Percentiles rank a stretch among this genome's conserved stretches.
These are phyloP conservation scores for Lagria hirta DNA, from an alignment of 2,888 invertebrate species.

Conservation along the genomic window DNA sequence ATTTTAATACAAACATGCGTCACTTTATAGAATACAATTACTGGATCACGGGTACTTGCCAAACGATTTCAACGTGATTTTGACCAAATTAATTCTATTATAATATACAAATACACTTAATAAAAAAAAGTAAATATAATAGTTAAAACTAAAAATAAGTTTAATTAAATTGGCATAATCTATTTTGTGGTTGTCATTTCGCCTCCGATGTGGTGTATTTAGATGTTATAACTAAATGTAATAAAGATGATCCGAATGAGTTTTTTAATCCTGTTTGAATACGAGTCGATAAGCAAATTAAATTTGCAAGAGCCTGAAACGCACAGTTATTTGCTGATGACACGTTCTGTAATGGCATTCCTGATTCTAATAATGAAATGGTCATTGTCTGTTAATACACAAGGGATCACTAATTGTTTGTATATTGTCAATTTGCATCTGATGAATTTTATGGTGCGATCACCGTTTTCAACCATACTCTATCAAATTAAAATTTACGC, in stretches of 20 bases:
- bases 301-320: slow-evolving; percentile 49
- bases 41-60: no score
- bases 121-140: no score
- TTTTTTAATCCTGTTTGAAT: slow-evolving; percentile 46
- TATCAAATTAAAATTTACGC: slow-evolving; percentile 39
- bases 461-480: slow-evolving; percentile 30
- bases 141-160: no score
- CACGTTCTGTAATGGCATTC: slow-evolving; percentile 52
- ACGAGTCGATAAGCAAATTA: slow-evolving; percentile 48
- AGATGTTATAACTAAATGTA: slow-evolving; percentile 38
- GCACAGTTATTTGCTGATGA: slow-evolving; percentile 49
- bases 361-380: slow-evolving; percentile 53
- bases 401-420: slow-evolving; percentile 54
- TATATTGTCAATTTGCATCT: slow-evolving; percentile 55
- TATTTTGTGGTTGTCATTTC: no score
- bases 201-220: no score
- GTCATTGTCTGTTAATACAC: slow-evolving; percentile 52
- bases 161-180: no score
- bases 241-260: slow-evolving; percentile 43
- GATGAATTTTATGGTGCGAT: slow-evolving; percentile 46
- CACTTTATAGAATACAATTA: no score
- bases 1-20: no score
- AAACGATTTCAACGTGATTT: no score
- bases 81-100: no score
- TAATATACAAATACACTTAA: no score